These are phyloP conservation scores for Sturmia bella DNA, from an alignment of 2,888 invertebrate species.

Conservation along the genomic window DNA sequence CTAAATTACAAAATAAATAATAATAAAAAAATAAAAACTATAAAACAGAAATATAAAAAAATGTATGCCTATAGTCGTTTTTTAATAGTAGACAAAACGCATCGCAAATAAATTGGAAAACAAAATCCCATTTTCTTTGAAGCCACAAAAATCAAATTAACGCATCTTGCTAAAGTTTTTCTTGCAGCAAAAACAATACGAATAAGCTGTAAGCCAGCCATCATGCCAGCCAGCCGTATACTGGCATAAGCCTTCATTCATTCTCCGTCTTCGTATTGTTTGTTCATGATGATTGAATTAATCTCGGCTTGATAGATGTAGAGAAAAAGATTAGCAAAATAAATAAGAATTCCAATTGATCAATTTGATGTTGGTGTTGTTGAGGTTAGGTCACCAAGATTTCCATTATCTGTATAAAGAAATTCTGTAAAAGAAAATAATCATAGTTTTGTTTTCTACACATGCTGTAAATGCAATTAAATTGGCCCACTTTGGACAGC, in stretches of 20 bases:
- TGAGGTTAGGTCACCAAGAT: conserved; percentile 67
- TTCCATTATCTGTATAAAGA: conserved; percentile 55
- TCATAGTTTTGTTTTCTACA: conserved; percentile 10
- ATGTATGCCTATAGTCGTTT: conserved; percentile 26
- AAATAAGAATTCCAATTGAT: conserved; percentile 25
- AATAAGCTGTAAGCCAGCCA: too few species aligned
- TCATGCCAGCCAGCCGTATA: conserved; percentile 15
- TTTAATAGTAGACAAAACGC: conserved; percentile 37
- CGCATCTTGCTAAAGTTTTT: conserved; percentile 55
- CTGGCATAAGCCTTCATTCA: conserved; percentile 23
- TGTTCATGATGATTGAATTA: conserved; percentile 47
- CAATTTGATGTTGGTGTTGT: conserved; percentile 60
- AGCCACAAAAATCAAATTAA: conserved; percentile 68
- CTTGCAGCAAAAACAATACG: conserved; percentile 11
- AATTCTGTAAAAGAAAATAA: conserved; percentile 53
- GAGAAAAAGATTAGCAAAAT: neutral
- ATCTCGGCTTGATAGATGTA: conserved; percentile 25
- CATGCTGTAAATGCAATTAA: conserved; percentile 55
- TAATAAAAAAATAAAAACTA: too few species aligned
- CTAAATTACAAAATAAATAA: conserved; percentile 2
- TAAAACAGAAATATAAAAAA: conserved; percentile 17
- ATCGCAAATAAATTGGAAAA: conserved; percentile 55
- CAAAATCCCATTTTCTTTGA: conserved; percentile 58
- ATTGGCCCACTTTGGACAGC: conserved; percentile 58
- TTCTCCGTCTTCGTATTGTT: conserved; percentile 8